A percentile compares a stretch with the other conserved stretches of the same genome.
Conservation (phyloP, 2,888 invertebrate species). For the Ichneumoninae sp. region DNA sequence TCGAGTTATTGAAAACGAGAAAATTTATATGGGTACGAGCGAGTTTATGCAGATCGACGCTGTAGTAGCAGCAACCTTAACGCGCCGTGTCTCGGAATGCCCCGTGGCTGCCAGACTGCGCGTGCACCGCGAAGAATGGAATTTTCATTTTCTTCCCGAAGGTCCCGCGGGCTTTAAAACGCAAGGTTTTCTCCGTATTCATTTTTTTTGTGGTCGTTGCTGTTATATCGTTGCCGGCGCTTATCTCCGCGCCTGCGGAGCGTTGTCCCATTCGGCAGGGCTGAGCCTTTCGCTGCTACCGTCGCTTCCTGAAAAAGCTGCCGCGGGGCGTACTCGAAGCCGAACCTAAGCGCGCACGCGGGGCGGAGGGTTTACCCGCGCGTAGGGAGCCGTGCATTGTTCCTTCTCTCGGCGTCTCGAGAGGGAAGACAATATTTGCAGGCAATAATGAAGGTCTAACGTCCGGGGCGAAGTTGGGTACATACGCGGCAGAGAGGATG, state of each 20-base stretch:
- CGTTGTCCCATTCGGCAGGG: constrained; percentile 34
- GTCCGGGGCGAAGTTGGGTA: constrained; percentile 57
- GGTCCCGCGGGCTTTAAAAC: constrained; percentile 38
- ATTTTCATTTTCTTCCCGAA: constrained; percentile 48
- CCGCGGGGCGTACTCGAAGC: constrained; percentile 52
- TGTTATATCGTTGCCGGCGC: constrained; percentile 37
- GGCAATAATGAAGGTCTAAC: constrained; percentile 68
- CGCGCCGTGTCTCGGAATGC: background rate
- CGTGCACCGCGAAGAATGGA: constrained; percentile 37
- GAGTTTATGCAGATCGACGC: background rate
- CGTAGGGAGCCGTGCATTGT: constrained; percentile 55
- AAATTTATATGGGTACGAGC: background rate
- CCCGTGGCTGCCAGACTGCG: constrained; percentile 2
- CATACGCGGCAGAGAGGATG: constrained; percentile 61
- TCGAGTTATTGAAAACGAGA: constrained; percentile 9
- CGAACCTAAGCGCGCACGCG: constrained; percentile 23
- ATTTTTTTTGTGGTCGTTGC: constrained; percentile 5
- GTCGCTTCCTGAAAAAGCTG: constrained; percentile 25
- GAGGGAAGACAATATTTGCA: constrained; percentile 67
- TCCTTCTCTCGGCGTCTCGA: constrained; percentile 62
- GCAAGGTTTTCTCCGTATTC: background rate
- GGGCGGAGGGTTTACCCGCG: constrained; percentile 42
- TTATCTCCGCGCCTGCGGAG: constrained; percentile 33
- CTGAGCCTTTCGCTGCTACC: constrained; percentile 57
- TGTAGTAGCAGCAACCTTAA: background rate